phyloP scores from a whole-genome alignment of 2,113 vertebrate species.

The Eolophus roseicapilla region DNA sequence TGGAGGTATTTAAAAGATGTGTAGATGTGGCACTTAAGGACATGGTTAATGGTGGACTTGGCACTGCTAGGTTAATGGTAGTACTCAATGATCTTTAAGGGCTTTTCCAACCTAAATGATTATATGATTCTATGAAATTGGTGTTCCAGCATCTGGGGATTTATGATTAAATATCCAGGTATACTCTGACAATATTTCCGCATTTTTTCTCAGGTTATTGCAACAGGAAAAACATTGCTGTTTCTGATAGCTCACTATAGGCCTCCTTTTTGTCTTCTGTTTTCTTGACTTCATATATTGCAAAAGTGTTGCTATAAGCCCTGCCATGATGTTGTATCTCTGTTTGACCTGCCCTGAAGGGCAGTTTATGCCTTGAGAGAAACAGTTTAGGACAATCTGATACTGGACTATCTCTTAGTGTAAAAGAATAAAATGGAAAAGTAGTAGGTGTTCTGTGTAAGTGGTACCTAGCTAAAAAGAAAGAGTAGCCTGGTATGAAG shows the following conservation, averaged over 20 bases:
- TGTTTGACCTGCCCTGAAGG: neutral
- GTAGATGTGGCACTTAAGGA: rapidly evolving
- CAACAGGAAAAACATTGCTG: neutral
- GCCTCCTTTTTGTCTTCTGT: neutral
- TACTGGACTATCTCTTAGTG: neutral
- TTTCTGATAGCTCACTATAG: neutral
- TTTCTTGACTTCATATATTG: neutral
- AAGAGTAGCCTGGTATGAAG: neutral
- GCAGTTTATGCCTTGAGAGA: neutral
- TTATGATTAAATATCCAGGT: neutral
- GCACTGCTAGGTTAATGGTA: neutral
- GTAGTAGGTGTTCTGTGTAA: neutral
- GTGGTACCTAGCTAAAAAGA: neutral
- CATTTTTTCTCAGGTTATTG: neutral
- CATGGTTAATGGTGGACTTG: neutral
- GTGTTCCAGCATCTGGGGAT: neutral
- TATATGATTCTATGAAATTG: neutral
- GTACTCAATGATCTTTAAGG: neutral
- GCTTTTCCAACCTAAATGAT: neutral
- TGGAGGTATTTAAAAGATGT: neutral
- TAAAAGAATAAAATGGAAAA: neutral
- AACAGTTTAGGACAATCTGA: neutral
- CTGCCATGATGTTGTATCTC: neutral
- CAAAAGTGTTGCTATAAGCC: neutral
- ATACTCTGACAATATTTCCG: neutral